Evolutionary conservation across 1,140 invertebrate genomes (phyloP).

Genomic region (Onthophagus taurus): DNA sequence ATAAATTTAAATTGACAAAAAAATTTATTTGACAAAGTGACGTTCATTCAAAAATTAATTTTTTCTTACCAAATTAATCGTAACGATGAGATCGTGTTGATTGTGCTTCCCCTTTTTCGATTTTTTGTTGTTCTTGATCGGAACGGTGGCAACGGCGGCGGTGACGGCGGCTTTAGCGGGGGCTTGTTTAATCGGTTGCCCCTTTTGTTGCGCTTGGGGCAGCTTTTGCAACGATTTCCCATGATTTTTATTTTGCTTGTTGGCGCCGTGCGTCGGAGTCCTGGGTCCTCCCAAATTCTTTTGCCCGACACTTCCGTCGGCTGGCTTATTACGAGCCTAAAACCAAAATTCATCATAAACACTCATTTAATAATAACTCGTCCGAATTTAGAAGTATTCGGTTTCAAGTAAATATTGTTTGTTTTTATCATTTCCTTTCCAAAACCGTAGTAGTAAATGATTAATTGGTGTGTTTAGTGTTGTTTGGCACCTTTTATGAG

Average conservation of each 20-base stretch:
- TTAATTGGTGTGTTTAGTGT: no score
- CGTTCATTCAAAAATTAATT: no score
- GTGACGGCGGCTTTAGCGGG: constrained; percentile 46
- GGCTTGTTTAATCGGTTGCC: constrained; percentile 41
- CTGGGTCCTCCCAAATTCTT: constrained; percentile 47
- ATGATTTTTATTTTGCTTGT: constrained; percentile 43
- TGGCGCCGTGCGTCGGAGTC: constrained; percentile 44
- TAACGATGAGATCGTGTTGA: constrained; percentile 72
- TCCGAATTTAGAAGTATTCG: not conserved
- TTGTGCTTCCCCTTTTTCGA: constrained; percentile 69
- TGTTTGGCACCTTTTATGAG: no score
- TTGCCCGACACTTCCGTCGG: constrained; percentile 60
- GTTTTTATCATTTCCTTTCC: not conserved
- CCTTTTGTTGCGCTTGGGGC: constrained; percentile 38
- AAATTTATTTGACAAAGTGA: no score
- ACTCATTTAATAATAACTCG: no score
- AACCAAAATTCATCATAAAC: no score
- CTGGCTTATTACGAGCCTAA: constrained; percentile 72
- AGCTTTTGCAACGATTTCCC: constrained; percentile 48
- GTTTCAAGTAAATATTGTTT: not conserved
- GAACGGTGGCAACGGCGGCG: constrained; percentile 41
- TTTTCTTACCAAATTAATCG: constrained; percentile 74
- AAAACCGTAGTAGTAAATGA: not conserved
- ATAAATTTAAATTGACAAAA: no score
- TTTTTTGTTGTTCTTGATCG: constrained; percentile 60